Base-by-base conservation (phyloP, 35 echinoderm and acorn worm species). In the Ophioderma brevispina region DNA sequence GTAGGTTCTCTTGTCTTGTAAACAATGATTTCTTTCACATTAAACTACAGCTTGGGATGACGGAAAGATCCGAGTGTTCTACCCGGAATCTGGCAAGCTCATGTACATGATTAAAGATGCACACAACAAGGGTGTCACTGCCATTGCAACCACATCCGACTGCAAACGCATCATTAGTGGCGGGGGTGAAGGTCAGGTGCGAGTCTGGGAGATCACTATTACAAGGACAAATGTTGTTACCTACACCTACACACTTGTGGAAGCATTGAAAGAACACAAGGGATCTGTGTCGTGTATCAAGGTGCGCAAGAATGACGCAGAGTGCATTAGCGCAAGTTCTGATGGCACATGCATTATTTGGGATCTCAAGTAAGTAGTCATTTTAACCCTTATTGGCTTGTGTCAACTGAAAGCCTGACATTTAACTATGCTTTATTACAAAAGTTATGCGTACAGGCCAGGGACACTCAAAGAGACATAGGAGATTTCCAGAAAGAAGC, bases 341-440 rank as follows among this genome's bases (percentile, higher is more conserved):
- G 97, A 99, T 79, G 97, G 97, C 0, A 95, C 93, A 50, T 99
- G 97, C 88, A 95, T 99, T 77, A 95, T 99, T 75, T 99, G 97
- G 97, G 97, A 99, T 86, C 91, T 98, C 13, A 8, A 63, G 96
- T 95, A 91, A 92, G 96, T 84, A 14, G n/a, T n/a, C n/a, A n/a
- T n/a, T n/a, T n/a, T n/a, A n/a, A n/a, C n/a, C n/a, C n/a, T n/a
- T n/a, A n/a, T n/a, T n/a, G n/a, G n/a, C n/a, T n/a, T n/a, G n/a
- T n/a, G n/a, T n/a, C n/a, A n/a, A n/a, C n/a, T n/a, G n/a, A n/a
- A n/a, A n/a, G n/a, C n/a, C n/a, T n/a, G n/a, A n/a, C n/a, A n/a
- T n/a, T n/a, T n/a, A n/a, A n/a, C n/a, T n/a, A n/a, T n/a, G n/a
- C n/a, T n/a, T n/a, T n/a, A n/a, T n/a, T n/a, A n/a, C n/a, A n/a